Percentiles rank a stretch among this genome's conserved stretches.
These are phyloP conservation scores for Littorina saxatilis DNA, from an alignment of 1,140 invertebrate species.

Conservation along the genomic window DNA sequence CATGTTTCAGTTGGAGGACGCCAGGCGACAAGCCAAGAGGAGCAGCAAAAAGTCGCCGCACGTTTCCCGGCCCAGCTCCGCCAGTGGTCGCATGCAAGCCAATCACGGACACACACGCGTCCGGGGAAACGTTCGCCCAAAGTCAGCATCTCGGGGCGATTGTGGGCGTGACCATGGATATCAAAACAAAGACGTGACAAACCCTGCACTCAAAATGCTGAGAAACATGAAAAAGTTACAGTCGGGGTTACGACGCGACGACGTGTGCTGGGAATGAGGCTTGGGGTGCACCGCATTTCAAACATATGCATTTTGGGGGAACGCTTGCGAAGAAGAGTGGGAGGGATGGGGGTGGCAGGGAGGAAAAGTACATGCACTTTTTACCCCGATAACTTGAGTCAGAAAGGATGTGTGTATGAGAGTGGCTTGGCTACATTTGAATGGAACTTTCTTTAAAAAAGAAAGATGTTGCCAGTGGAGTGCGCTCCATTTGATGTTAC, in stretches of 20 bases:
- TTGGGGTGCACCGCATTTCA: too few species aligned
- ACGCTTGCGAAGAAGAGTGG: neutral
- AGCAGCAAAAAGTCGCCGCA: conserved; percentile 1
- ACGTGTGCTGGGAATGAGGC: conserved; percentile 70
- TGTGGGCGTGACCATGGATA: neutral
- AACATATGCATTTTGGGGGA: neutral
- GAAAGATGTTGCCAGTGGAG: too few species aligned
- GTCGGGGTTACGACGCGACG: conserved; percentile 71
- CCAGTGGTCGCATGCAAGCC: conserved; percentile 1
- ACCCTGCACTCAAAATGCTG: conserved; percentile 67
- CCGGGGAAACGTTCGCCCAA: neutral
- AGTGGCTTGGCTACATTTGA: too few species aligned
- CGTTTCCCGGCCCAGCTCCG: conserved; percentile 19
- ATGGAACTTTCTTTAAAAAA: too few species aligned
- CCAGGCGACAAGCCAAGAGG: neutral
- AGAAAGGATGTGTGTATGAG: too few species aligned
- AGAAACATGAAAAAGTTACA: conserved; percentile 74
- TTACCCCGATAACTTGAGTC: too few species aligned
- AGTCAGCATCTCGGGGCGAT: neutral
- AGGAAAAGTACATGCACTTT: too few species aligned
- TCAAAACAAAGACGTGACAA: neutral
- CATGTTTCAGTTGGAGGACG: conserved; percentile 33
- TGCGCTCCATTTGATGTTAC: too few species aligned
- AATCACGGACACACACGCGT: neutral
- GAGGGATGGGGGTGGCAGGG: neutral